A percentile compares a stretch with the other conserved stretches of the same genome.
These are phyloP conservation scores for Eupeodes latifasciatus DNA, from an alignment of 2,888 invertebrate species.

Conservation along the genomic window DNA sequence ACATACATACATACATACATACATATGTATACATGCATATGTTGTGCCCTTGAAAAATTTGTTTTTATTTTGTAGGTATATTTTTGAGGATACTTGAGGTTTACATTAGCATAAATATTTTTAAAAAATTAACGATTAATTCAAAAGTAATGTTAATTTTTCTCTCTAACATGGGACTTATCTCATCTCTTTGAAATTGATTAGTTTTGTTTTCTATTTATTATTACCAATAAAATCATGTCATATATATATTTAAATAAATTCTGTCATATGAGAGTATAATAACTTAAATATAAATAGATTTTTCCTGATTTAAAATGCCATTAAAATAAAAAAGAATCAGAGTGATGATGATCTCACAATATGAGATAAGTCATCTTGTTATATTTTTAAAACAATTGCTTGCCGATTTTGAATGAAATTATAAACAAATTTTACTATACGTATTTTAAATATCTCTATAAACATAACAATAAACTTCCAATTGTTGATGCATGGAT, in stretches of 20 bases:
- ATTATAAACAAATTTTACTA: conserved; percentile 12
- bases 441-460: not conserved
- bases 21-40: no score
- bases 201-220: conserved; percentile 1
- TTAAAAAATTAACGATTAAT: conserved; percentile 14
- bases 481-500: conserved; percentile 39
- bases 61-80: not conserved
- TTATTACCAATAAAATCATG: conserved; percentile 18
- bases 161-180: not conserved
- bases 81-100: not conserved
- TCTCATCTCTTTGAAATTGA: not conserved
- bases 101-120: conserved; percentile 13
- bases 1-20: no score
- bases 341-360: conserved; percentile 72
- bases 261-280: conserved; percentile 56
- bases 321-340: conserved; percentile 21
- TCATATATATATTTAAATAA: conserved; percentile 27
- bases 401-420: conserved; percentile 31
- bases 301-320: conserved; percentile 54
- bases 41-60: conserved; percentile 3
- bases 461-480: not conserved
- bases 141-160: conserved; percentile 35
- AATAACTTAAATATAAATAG: conserved; percentile 65
- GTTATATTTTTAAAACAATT: conserved; percentile 16
- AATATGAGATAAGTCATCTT: conserved; percentile 40